Base-by-base conservation (phyloP, 2,797 vertebrate species). In the Clarias platycephalus region DNA sequence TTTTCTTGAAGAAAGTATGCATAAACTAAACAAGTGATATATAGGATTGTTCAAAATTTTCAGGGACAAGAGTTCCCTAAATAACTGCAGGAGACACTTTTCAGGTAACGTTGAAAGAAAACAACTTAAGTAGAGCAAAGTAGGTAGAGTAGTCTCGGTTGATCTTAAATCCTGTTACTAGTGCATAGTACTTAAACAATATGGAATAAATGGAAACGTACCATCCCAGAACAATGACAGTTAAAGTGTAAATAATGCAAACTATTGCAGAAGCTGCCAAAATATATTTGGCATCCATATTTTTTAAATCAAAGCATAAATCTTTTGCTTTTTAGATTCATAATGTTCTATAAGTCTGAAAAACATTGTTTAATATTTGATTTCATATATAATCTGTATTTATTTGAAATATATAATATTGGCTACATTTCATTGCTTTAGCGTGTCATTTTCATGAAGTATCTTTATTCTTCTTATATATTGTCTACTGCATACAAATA, bases 281-380 rank as follows among this genome's bases (percentile, higher is more conserved):
- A 82, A 81, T 78, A 49, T 28, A 63, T 79, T 44, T 57, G 57
- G 66, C 53, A 75, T 55, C 34, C 26, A 63, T 62, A 74, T 40
- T 71, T 75, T 80, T 55, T 18, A 63, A 76, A n/a, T 55, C 66
- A 81, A 58, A 53, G 31, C 55, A 34, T 40, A 71, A 83, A 16
- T 64, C 71, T 81, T 71, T 79, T 64, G 80, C 80, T 89, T 88
- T 75, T 68, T 64, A 80, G 62, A 81, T 55, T 83, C 16, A 24
- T 53, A 20, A 28, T 70, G 64, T 81, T 49, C 58, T 44, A 28
- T 49, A 49, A 58, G 70, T 85, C 84, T 81, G 60, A 72, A 28
- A 63, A 78, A 80, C 34, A 49, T 84, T 44, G 31, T 78, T 75
- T n/a, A 8, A 55, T 71, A 72, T 28, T 37, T 63, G 28, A 71